Evolutionary conservation across 2,797 vertebrate genomes (phyloP).

Genomic region (Coregonus suidteri): DNA sequence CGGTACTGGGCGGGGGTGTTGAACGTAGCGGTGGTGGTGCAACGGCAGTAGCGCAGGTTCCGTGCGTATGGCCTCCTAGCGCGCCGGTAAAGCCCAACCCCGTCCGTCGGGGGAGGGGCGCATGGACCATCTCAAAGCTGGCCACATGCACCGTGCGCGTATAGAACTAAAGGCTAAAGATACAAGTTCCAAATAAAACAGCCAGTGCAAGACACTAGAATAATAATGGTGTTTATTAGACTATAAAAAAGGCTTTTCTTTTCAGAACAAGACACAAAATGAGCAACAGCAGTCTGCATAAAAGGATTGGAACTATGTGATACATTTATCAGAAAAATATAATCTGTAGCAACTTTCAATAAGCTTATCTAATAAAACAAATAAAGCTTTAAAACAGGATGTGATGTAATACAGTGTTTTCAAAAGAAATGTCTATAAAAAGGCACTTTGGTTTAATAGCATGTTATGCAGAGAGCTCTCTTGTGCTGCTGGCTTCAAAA

Average conservation of each 20-base stretch:
- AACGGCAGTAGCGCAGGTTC: not conserved
- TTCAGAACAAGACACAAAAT: not conserved
- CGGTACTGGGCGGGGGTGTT: not conserved
- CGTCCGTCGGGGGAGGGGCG: constrained; percentile 39
- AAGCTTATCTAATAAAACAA: not conserved
- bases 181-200: not conserved
- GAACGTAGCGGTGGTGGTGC: not conserved
- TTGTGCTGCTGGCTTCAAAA: not conserved
- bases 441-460: not conserved
- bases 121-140: not conserved
- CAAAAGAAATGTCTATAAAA: not conserved
- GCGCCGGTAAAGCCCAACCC: constrained; percentile 23
- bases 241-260: not conserved
- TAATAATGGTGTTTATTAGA: not conserved
- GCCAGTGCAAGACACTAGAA: not conserved
- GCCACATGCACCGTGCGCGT: not conserved
- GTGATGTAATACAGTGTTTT: not conserved
- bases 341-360: not conserved
- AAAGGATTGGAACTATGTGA: not conserved
- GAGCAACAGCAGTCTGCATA: not conserved
- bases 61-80: not conserved
- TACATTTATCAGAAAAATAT: not conserved
- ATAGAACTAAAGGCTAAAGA: not conserved
- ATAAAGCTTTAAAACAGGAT: not conserved
- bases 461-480: no score